Percentiles rank a stretch among this genome's conserved stretches.
Conservation (phyloP, 1,140 invertebrate genomes). For the Chymomyza costata region DNA sequence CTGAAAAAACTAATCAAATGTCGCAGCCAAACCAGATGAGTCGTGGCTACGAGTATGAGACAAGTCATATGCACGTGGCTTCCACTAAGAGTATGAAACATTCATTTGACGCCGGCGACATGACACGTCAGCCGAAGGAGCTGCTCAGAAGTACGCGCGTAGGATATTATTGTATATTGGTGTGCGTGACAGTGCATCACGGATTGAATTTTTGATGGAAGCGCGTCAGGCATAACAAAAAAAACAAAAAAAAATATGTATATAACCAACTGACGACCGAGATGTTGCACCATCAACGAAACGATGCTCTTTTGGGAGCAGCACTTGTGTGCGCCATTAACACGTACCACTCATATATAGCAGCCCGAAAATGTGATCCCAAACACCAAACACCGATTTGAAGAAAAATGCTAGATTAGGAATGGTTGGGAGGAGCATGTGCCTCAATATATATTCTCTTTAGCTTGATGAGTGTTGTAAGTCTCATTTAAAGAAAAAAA, state of each 20-base stretch:
- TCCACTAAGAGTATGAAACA: slow-evolving; percentile 53
- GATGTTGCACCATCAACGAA: slow-evolving; percentile 21
- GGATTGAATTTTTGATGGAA: slow-evolving; percentile 53
- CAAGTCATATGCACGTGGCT: too few relatives aligned
- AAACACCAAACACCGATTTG: too few relatives aligned
- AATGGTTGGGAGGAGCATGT: too few relatives aligned
- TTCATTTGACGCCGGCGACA: slow-evolving; percentile 68
- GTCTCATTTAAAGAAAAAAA: too few relatives aligned
- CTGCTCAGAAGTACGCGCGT: slow-evolving; percentile 18
- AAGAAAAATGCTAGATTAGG: too few relatives aligned
- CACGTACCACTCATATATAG: slow-evolving; percentile 31
- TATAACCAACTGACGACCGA: slow-evolving; percentile 28
- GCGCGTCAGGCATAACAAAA: slow-evolving; percentile 62
- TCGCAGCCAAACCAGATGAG: slow-evolving; percentile 47
- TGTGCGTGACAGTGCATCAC: slow-evolving; percentile 64
- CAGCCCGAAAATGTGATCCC: background rate
- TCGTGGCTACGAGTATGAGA: slow-evolving; percentile 7
- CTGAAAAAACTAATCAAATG: slow-evolving; percentile 68
- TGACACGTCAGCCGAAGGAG: slow-evolving; percentile 34
- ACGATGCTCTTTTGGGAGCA: too few relatives aligned
- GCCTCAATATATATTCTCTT: too few relatives aligned
- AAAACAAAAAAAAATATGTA: slow-evolving; percentile 9
- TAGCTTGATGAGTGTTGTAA: too few relatives aligned
- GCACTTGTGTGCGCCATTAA: slow-evolving; percentile 18
- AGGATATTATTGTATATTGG: slow-evolving; percentile 66